Percentiles rank a stretch among this genome's conserved stretches.
These are phyloP conservation scores for Sarcophaga subvicina DNA, from an alignment of 2,888 invertebrate genomes.

Conservation along the genomic window DNA sequence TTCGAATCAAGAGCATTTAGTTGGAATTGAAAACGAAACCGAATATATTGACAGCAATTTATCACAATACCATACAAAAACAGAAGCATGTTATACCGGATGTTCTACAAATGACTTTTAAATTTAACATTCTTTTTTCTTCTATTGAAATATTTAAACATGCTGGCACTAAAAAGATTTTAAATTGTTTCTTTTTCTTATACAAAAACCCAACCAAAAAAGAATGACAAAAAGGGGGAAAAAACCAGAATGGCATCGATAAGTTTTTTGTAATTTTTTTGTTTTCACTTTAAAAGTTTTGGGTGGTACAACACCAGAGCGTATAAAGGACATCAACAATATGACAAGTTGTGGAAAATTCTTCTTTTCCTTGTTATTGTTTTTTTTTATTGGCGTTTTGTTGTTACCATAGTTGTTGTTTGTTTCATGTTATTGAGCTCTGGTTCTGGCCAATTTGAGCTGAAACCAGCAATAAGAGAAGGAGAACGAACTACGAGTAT, in stretches of 20 bases:
- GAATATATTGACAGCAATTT: not conserved
- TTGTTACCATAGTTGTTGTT: not conserved
- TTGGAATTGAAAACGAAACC: no score
- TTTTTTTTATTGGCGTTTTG: no score
- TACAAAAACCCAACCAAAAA: not conserved
- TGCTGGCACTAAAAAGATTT: not conserved
- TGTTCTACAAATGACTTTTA: not conserved
- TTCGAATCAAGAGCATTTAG: not conserved
- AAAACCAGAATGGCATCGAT: not conserved
- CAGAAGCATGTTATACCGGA: not conserved
- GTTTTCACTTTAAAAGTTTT: not conserved
- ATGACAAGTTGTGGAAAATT: not conserved
- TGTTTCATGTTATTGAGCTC: not conserved
- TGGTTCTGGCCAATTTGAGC: not conserved
- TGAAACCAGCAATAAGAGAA: no score
- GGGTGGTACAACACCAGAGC: not conserved
- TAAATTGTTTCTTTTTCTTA: not conserved
- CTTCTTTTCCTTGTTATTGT: not conserved
- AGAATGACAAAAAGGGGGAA: not conserved
- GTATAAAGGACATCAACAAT: not conserved
- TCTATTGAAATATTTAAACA: not conserved
- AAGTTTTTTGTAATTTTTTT: not conserved
- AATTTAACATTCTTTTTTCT: not conserved
- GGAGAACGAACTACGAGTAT: not conserved
- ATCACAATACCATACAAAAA: not conserved